Percentiles rank a stretch among this genome's conserved stretches.
These are phyloP conservation scores for Sylvilagus floridanus DNA, from an alignment of 2,797 vertebrate genomes.

Conservation along the genomic window DNA sequence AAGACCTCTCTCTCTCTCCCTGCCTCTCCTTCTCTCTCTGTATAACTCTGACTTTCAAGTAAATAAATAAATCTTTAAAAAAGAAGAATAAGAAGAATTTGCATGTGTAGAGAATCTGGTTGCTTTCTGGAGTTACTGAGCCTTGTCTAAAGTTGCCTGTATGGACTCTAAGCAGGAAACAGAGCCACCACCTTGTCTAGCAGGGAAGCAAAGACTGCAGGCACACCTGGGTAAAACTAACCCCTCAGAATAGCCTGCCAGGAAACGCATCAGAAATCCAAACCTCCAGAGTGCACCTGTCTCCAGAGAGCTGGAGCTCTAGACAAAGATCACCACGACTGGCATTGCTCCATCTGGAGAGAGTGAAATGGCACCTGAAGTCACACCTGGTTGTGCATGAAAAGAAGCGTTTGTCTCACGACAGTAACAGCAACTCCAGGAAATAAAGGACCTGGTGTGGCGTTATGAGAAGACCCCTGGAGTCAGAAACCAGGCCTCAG, in stretches of 20 bases:
- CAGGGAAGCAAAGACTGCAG: background rate
- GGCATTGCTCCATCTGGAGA: background rate
- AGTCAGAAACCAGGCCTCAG: background rate
- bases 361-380: background rate
- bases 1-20: too few species aligned
- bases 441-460: background rate
- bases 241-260: background rate
- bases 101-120: background rate
- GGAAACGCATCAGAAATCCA: background rate
- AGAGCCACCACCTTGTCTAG: background rate
- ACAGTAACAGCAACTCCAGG: background rate
- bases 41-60: too few species aligned
- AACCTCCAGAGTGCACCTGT: background rate
- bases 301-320: background rate
- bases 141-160: background rate
- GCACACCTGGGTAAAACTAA: accelerated
- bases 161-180: background rate
- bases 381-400: background rate
- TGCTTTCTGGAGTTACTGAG: background rate
- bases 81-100: too few species aligned
- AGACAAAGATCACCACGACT: background rate
- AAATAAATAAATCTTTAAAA: too few species aligned
- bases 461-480: background rate
- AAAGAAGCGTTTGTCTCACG: background rate
- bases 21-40: too few species aligned